Evolutionary conservation across 2,888 invertebrate species (phyloP).

Genomic region (Eurytoma californica): DNA sequence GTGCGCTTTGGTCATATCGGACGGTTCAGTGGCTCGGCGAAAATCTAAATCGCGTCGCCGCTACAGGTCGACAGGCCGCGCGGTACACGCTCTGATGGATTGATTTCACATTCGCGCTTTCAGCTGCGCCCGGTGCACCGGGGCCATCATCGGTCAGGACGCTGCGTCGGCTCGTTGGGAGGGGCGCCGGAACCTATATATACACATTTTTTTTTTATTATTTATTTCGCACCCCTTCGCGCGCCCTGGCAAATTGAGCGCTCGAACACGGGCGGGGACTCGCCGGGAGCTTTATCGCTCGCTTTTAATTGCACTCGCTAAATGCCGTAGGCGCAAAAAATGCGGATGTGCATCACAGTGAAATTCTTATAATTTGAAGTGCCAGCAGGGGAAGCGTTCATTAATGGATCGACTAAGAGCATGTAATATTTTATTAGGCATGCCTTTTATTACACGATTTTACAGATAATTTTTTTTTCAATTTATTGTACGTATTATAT

Average conservation of each 20-base stretch:
- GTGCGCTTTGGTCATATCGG: background rate
- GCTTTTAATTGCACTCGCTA: background rate
- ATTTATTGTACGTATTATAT: no score
- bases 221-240: background rate
- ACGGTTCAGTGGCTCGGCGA: background rate
- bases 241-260: background rate
- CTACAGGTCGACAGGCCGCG: background rate
- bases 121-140: background rate
- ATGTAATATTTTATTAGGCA: no score
- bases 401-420: no score
- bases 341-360: background rate
- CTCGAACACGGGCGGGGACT: background rate
- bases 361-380: background rate
- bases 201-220: no score
- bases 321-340: background rate
- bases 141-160: background rate
- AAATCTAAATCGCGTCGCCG: background rate
- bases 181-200: no score
- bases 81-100: constrained; percentile 17
- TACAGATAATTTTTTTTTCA: no score
- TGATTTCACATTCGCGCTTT: constrained; percentile 17
- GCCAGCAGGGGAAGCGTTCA: background rate
- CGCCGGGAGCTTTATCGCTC: background rate
- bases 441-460: no score
- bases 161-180: no score